phyloP scores from a whole-genome alignment of 2,113 vertebrate genomes.

The Mustela nigripes region DNA sequence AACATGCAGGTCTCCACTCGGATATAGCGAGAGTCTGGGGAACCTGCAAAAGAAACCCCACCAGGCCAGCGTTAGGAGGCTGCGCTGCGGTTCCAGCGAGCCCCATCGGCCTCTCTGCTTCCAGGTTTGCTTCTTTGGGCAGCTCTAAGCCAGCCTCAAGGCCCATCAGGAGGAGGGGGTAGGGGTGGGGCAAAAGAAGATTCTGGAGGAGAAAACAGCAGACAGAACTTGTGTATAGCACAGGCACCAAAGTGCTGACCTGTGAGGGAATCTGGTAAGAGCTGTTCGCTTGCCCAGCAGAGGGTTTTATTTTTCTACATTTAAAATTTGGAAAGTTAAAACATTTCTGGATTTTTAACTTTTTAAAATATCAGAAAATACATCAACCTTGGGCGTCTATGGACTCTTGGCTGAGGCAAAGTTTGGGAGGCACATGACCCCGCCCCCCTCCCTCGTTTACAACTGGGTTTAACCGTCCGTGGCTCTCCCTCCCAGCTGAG shows the following conservation, averaged over 20 bases:
- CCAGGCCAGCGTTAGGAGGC: background rate
- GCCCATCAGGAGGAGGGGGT: background rate
- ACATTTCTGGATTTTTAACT: background rate
- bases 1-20: slow-evolving; percentile 99
- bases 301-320: background rate
- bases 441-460: fast-evolving
- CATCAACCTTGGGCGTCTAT: background rate
- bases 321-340: background rate
- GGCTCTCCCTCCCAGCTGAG: too few relatives aligned
- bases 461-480: background rate
- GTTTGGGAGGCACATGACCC: background rate
- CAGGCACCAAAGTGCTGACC: background rate
- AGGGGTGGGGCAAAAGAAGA: background rate
- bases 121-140: background rate
- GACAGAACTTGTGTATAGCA: background rate
- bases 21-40: slow-evolving; percentile 96
- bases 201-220: background rate
- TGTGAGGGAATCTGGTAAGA: background rate
- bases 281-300: background rate
- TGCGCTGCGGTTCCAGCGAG: too few relatives aligned
- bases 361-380: background rate
- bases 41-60: slow-evolving; percentile 86
- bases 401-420: background rate
- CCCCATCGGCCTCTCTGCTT: background rate
- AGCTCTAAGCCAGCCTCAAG: background rate